Conservation (phyloP, 2,797 vertebrate species). For the Acipenser oxyrinchus region DNA sequence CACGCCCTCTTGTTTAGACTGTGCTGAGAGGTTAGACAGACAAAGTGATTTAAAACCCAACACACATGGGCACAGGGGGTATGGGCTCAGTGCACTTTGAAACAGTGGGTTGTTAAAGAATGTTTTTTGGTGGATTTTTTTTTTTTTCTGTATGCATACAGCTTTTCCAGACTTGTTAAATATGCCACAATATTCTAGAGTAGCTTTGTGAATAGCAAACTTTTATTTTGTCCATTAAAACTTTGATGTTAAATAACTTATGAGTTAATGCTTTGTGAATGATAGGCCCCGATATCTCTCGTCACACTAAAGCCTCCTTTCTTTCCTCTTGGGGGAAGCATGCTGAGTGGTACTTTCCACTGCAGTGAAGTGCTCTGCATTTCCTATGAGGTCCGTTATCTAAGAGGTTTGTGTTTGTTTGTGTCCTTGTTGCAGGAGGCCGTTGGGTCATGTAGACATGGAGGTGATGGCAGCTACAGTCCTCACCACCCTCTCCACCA, state of each 20-base stretch:
- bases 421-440: constrained; percentile 48
- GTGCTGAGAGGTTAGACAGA: not conserved
- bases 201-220: not conserved
- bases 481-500: constrained; percentile 82
- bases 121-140: no score
- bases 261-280: no score
- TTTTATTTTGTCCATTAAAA: not conserved
- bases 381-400: constrained; percentile 21
- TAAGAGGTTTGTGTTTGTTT: not conserved
- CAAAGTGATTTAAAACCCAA: not conserved
- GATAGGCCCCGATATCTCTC: no score
- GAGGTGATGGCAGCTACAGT: constrained; percentile 88
- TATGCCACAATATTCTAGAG: no score
- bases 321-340: no score
- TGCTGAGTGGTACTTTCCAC: no score
- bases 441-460: constrained; percentile 70
- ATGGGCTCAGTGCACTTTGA: no score
- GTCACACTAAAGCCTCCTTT: no score
- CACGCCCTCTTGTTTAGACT: not conserved
- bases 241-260: not conserved
- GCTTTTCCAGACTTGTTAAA: no score
- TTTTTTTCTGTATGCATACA: no score
- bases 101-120: no score
- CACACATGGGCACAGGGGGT: no score
- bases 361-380: not conserved